Evolutionary conservation across 2,113 vertebrate species (phyloP).

Genomic region (Tricholaema leucomelas): DNA sequence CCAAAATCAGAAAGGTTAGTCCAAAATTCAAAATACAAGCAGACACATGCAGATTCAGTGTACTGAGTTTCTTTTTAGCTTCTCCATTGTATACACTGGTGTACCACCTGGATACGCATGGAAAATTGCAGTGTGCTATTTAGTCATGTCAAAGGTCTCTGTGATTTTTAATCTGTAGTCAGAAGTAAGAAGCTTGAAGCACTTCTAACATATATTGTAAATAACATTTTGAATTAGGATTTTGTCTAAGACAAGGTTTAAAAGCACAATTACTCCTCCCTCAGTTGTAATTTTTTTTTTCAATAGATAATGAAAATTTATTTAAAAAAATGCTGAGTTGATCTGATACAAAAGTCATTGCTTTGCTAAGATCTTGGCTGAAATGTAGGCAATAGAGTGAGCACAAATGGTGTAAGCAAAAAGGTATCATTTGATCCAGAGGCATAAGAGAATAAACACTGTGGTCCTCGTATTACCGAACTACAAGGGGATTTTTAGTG

Average conservation of each 20-base stretch:
- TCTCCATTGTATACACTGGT: neutral
- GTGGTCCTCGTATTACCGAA: neutral
- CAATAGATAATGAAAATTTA: neutral
- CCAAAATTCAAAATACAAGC: neutral
- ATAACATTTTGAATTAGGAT: neutral
- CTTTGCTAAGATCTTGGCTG: neutral
- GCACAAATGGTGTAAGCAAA: neutral
- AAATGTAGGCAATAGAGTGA: neutral
- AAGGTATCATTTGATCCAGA: neutral
- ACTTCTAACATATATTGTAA: neutral
- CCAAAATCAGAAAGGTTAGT: neutral
- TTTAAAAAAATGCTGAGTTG: neutral
- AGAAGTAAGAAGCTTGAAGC: neutral
- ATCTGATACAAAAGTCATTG: neutral
- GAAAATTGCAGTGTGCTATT: neutral
- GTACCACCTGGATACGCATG: neutral
- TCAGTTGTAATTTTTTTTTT: neutral
- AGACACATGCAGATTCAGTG: neutral
- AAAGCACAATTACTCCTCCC: neutral
- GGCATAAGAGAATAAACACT: neutral
- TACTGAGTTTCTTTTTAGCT: neutral
- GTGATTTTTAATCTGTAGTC: neutral
- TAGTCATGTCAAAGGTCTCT: neutral
- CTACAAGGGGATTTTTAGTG: neutral
- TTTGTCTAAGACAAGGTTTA: neutral